Evolutionary conservation across 1,140 invertebrate species (phyloP), one percentile per base, ranked within the genome.

Genomic region (Drosophila sturtevanti): DNA sequence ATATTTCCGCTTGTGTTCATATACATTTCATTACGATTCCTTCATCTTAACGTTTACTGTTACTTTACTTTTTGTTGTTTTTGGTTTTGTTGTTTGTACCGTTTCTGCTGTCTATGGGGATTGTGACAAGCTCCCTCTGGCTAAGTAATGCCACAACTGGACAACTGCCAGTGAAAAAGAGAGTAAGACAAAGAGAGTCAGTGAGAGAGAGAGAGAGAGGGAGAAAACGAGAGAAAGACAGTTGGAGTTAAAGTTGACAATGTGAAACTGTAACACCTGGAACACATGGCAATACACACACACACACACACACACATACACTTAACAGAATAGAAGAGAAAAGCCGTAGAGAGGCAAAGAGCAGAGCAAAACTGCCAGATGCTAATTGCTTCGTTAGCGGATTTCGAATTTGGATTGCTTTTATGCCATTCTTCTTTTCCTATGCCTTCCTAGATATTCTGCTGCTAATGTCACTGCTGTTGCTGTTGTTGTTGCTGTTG

Each of bases 301-400:
- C 38, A 67, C 59, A 60, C 3, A 31, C 27, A 31, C 1, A 56
- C 54, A 59, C 21, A 56, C 3, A 31, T 6, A 31, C 1, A 56
- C 54, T 52, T 14, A 56, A 24, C 27, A 31, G 27, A 1, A 31
- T 3, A 7, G 60, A 35, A 56, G 38, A 41, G 38, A 48, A 18
- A 48, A 10, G 3, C 16, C 9, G 2, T 5, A 38, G 3, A 38
- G 2, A 37, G 7, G 31, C 24, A 34, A 6, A 34, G 34, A 12
- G 37, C 37, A 48, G 41, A 48, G 16, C 41, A 48, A 1, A 21
- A 18, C 41, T 18, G 31, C 34, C 63, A 70, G 55, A 59, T 74
- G 63, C 68, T 87, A 87, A 86, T 79, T 86, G 82, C 78, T 82
- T 86, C 81, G 82, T 87, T 86, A 87, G 71, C 71, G 62, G 71